Evolutionary conservation across 2,888 invertebrate species (phyloP), one percentile per base, ranked within the genome.

Genomic region (Diloba caeruleocephala): DNA sequence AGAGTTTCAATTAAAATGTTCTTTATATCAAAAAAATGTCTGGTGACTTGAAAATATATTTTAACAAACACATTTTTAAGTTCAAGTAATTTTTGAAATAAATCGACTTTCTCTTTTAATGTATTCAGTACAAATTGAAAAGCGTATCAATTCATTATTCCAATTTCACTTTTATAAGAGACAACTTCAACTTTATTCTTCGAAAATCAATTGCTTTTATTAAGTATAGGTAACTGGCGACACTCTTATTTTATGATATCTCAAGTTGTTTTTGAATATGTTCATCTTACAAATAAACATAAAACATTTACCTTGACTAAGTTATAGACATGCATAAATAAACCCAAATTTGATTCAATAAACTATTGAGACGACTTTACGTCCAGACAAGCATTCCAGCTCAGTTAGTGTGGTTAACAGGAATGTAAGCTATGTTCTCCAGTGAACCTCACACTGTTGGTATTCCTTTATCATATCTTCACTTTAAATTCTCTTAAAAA

Each of bases 101-200:
- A 19, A 19, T 19, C 5, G 19, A 19, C 5, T 19, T 19, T 4
- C 19, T 4, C 19, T 23, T 26, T 21, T 23, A 0, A 12, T 37
- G 13, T 21, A 23, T 19, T 50, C 3, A 3, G 8, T 19, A 10
- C 9, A 14, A 3, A 21, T 1, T 2, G 13, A 23, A 28, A 38
- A 37, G 17, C 1, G 6, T 13, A 38, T 44, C 15, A n/a, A 19
- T 29, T 29, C 61, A 38, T 3, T 34, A 12, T 33, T 39, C 38
- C 42, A 42, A 57, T 64, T 42, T 56, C n/a, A 49, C 49, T 26
- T 37, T 23, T 32, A 28, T 25, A 52, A 32, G 9, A 37, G 29
- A 41, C 19, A 43, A 43, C 32, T 28, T 45, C 21, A 38, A 56
- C 21, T 39, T 38, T 34, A 26, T 8, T 33, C 23, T 19, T 19